Percentiles rank a stretch among this genome's conserved stretches.
phyloP scores from a whole-genome alignment of 2,888 invertebrate species.

The Meiosimyza decipiens region DNA sequence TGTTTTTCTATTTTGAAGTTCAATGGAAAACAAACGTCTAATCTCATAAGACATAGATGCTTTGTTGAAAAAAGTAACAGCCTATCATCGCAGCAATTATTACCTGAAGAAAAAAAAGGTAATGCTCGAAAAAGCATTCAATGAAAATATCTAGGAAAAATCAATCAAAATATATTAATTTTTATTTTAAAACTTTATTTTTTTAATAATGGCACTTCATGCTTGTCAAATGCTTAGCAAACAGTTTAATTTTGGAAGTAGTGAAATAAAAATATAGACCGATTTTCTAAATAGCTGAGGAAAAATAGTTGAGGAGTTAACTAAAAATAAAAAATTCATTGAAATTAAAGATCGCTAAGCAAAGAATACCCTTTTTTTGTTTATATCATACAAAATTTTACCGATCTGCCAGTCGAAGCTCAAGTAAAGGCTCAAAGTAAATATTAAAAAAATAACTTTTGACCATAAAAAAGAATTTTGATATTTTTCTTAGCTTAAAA shows the following conservation, averaged over 20 bases:
- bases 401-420: too few species aligned
- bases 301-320: too few species aligned
- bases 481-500: too few species aligned
- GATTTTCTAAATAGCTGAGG: too few species aligned
- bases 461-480: too few species aligned
- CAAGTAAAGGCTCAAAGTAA: too few species aligned
- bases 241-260: constrained; percentile 31
- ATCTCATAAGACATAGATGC: constrained; percentile 35
- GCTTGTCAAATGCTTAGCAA: constrained; percentile 24
- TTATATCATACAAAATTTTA: too few species aligned
- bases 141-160: constrained; percentile 39
- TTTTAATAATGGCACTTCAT: constrained; percentile 29
- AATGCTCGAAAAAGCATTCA: constrained; percentile 21
- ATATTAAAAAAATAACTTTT: too few species aligned
- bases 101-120: constrained; percentile 30
- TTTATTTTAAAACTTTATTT: constrained; percentile 38
- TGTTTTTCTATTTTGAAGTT: constrained; percentile 35
- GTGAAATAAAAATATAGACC: too few species aligned
- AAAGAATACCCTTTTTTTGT: too few species aligned
- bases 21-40: constrained; percentile 21
- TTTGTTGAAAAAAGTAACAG: constrained; percentile 1
- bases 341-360: too few species aligned
- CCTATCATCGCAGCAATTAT: constrained; percentile 26
- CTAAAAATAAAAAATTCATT: too few species aligned
- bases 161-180: constrained; percentile 38